Evolutionary conservation across 2,113 vertebrate genomes (phyloP), one percentile per base, ranked within the genome.

Genomic region (Pygoscelis adeliae): DNA sequence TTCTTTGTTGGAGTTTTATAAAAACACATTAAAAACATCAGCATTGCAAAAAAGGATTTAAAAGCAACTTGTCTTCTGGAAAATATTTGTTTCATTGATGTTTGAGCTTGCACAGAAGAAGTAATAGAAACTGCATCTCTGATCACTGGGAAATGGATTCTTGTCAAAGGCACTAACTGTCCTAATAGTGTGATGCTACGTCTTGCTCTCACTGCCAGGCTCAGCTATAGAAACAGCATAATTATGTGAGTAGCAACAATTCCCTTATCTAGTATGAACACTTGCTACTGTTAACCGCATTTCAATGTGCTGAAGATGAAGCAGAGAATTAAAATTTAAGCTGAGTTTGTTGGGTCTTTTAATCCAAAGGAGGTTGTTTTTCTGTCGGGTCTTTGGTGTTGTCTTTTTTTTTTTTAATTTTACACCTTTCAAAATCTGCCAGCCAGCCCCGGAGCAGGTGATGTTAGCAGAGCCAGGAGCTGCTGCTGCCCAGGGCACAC

Each of bases 191-290:
- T 71, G 73, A 96, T 96, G 96, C 26, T 63, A 76, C 94, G 78
- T 76, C 79, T 94, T 83, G 80, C 62, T 96, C 96, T 97, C 69
- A 90, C 88, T 77, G 88, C 67, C 93, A 95, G 96, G 67, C 94
- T 97, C 83, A 56, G 95, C 87, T 97, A 65, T 73, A 94, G 93
- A 97, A 98, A 96, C 90, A 85, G 72, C 76, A 82, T 98, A 98
- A 98, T 98, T 98, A 97, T 84, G 87, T 76, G 94, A 97, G 97
- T 96, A 97, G 90, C 95, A 95, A 94, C 97, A 98, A 96, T 97
- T 97, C 92, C 95, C 98, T 99, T 99, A 98, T 99, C 98, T 98
- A 85, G 96, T 97, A 98, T 80, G 97, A 98, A 98, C 98, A 98
- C 97, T 98, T 98, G 98, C 98, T 98, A 81, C 84, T 38, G 97